Conservation (phyloP, 2,113 vertebrate genomes). For the Dascyllus trimaculatus region DNA sequence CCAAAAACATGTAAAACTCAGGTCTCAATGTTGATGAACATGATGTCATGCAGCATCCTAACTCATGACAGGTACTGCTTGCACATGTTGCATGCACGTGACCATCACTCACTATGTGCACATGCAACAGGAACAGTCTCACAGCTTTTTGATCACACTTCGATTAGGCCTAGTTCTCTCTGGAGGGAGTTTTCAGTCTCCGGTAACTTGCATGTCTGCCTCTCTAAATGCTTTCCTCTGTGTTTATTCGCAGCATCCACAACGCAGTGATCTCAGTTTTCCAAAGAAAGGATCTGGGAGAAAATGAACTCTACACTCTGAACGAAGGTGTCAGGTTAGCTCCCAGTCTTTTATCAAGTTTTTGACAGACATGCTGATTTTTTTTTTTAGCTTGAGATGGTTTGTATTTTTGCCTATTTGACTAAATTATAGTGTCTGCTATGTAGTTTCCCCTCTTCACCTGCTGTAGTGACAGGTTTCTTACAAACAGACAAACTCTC, state of each 20-base stretch:
- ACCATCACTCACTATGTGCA: too few relatives aligned
- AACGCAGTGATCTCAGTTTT: constrained; percentile 95
- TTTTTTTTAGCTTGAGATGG: constrained; percentile 5
- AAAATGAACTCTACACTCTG: constrained; percentile 94
- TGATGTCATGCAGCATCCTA: too few relatives aligned
- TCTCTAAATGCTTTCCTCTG: constrained; percentile 17
- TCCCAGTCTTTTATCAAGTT: background rate
- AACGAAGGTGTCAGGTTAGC: constrained; percentile 98
- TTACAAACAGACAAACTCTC: too few relatives aligned
- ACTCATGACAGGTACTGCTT: too few relatives aligned
- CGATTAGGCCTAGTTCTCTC: too few relatives aligned
- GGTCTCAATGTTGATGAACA: too few relatives aligned
- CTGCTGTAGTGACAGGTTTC: too few relatives aligned
- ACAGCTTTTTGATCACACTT: too few relatives aligned
- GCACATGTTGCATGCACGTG: too few relatives aligned
- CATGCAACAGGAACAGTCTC: too few relatives aligned
- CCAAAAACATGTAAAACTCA: too few relatives aligned
- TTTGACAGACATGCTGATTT: background rate
- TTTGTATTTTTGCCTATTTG: constrained; percentile 28
- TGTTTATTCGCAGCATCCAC: constrained; percentile 89
- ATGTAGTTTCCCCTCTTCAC: constrained; percentile 13
- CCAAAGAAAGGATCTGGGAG: constrained; percentile 93
- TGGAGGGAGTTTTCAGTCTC: too few relatives aligned
- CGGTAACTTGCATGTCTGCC: background rate
- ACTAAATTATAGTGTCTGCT: constrained; percentile 29